Evolutionary conservation across 2,113 vertebrate genomes (phyloP).

Genomic region (Amphiprion percula): DNA sequence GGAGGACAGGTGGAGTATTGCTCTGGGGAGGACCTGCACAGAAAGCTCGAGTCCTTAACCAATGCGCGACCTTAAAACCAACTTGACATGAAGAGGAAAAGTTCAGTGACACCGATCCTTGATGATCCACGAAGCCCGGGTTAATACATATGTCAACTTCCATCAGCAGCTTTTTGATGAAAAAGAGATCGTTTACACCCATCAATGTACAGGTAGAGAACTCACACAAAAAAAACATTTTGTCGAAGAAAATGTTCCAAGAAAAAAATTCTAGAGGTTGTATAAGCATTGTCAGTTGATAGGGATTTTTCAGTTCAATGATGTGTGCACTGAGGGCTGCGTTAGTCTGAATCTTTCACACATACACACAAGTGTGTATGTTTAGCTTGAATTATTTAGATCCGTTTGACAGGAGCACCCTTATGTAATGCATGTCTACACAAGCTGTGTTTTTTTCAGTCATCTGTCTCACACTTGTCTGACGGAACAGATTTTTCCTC

Average conservation of each 20-base stretch:
- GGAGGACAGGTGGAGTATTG: conserved; percentile 66
- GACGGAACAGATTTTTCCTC: neutral
- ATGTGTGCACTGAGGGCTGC: conserved; percentile 4
- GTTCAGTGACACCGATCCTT: conserved; percentile 31
- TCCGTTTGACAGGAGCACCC: conserved; percentile 39
- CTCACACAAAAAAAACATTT: conserved; percentile 31
- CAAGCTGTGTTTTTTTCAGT: conserved; percentile 6
- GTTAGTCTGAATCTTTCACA: conserved; percentile 20
- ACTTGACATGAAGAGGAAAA: conserved; percentile 25
- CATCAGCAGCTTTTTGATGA: conserved; percentile 69
- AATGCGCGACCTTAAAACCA: conserved; percentile 46
- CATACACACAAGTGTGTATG: conserved; percentile 17
- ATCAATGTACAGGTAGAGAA: conserved; percentile 40
- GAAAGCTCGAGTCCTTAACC: conserved; percentile 46
- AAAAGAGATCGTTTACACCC: conserved; percentile 51
- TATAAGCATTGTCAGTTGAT: conserved; percentile 52
- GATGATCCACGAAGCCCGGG: conserved; percentile 33
- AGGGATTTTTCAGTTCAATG: conserved; percentile 42
- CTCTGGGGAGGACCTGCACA: conserved; percentile 59
- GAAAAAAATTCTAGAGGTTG: conserved; percentile 32
- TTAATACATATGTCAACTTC: conserved; percentile 40
- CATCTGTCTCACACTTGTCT: neutral
- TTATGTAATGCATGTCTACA: conserved; percentile 12
- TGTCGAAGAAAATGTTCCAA: conserved; percentile 26
- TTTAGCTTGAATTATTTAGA: conserved; percentile 38